A percentile compares a stretch with the other conserved stretches of the same genome.
Evolutionary conservation across 2,797 vertebrate species (phyloP).

Genomic region (Characodon lateralis): DNA sequence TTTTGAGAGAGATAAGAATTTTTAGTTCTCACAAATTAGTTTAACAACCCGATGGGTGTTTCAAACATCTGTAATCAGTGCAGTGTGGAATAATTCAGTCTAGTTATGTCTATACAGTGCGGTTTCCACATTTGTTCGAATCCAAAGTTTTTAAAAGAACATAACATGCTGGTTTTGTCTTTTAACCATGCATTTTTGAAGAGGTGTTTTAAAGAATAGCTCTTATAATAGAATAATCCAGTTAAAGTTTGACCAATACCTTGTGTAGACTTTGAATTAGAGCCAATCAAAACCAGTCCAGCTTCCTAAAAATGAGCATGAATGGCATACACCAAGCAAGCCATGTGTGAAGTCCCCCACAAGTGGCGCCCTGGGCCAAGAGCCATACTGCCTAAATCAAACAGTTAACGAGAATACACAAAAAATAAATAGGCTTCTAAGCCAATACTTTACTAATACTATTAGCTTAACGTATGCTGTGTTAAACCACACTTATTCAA

Average conservation of each 20-base stretch:
- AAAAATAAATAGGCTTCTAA: neutral
- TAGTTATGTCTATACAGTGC: neutral
- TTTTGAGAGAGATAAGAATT: neutral
- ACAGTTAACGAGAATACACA: neutral
- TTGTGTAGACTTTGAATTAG: no score
- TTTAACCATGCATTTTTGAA: neutral
- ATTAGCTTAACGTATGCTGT: neutral
- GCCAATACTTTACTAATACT: neutral
- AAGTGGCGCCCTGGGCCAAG: neutral
- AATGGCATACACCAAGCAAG: neutral
- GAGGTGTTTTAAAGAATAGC: no score
- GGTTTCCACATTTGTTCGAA: neutral
- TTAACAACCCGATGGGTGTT: neutral
- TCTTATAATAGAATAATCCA: neutral
- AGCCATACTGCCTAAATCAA: neutral
- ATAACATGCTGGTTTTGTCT: neutral
- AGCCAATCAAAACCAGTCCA: neutral
- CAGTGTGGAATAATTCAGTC: neutral
- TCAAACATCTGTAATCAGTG: neutral
- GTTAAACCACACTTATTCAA: neutral
- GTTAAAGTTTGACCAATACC: neutral
- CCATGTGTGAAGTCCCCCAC: neutral
- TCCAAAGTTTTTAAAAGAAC: neutral
- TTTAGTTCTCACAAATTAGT: neutral
- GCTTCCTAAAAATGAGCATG: neutral